phyloP scores from a whole-genome alignment of 2,797 vertebrate genomes.

The Gastrophryne carolinensis region DNA sequence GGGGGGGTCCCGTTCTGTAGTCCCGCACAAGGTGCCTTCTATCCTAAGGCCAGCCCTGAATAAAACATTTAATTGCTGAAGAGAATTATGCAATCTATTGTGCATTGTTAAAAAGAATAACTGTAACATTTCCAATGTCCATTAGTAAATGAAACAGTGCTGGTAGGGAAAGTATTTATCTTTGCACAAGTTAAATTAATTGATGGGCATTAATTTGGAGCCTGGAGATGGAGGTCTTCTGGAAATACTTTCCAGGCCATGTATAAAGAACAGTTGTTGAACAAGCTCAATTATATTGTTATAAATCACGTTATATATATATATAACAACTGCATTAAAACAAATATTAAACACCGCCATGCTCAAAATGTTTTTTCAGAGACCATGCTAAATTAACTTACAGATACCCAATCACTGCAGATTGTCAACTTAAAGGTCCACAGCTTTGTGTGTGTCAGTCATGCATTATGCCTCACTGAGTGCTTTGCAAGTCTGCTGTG shows the following conservation, averaged over 20 bases:
- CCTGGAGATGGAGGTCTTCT: constrained; percentile 49
- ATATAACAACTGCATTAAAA: constrained; percentile 6
- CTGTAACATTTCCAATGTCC: no score
- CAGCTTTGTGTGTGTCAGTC: constrained; percentile 61
- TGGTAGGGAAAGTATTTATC: no score
- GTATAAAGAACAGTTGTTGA: constrained; percentile 16
- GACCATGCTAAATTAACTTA: constrained; percentile 44
- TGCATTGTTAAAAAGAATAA: no score
- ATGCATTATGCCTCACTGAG: constrained; percentile 62
- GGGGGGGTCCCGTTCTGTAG: no score
- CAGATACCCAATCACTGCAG: constrained; percentile 55
- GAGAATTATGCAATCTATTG: no score
- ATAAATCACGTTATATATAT: constrained; percentile 20
- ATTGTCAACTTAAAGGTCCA: constrained; percentile 56
- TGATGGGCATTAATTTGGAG: constrained; percentile 45
- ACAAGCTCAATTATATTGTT: constrained; percentile 39
- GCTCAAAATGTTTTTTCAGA: constrained; percentile 43
- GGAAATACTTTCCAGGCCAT: background rate
- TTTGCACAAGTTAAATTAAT: background rate
- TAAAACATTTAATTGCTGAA: no score
- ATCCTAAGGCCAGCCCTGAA: no score
- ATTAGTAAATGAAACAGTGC: no score
- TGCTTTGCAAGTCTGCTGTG: constrained; percentile 69
- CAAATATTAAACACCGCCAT: constrained; percentile 34
- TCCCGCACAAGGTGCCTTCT: no score